Base-by-base conservation (phyloP, 2,113 vertebrate genomes). In the Istiophorus platypterus region DNA sequence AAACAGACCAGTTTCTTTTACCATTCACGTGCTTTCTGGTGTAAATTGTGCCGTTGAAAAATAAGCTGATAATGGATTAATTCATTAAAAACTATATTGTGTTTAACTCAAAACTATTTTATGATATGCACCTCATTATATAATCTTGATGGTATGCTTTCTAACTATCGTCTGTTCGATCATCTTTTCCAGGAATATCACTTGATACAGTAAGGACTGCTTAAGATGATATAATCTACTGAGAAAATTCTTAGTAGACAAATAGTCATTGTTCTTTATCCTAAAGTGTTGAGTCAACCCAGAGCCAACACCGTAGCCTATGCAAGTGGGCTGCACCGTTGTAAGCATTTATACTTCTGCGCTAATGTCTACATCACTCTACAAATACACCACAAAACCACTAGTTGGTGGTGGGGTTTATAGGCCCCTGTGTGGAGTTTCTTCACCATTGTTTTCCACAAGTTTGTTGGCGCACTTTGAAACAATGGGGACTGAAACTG, bases 141-240 rank as follows among this genome's bases (percentile, higher is more conserved):
- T 8, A 51, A 58, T 51, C 12, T n/a, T 26, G 5, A 54, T 34
- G 9, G 12, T 27, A 27, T 2, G 39, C 2, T 20, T 57, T 47
- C n/a, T n/a, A n/a, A 17, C 45, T 5, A 20, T 45, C 37, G 59
- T 47, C 22, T 26, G 31, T 67, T 45, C 67, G 0, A 49, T 66
- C 12, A n/a, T 66, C 10, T 26, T 4, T 62, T 70, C 29, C 57
- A 29, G 22, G 37, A 42, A 56, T 24, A 8, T 52, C 59, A 62
- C 47, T 70, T 77, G 14, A 58, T 52, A 68, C 7, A 80, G 69
- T 54, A 45, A 74, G 49, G 18, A 12, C 12, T 34, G 26, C 20
- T 31, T 37, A 18, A 63, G 42, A 31, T n/a, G 5, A 39, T 17
- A 39, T 37, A 31, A 29, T 69, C 18, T 1, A 34, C 3, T 18